Base-by-base conservation (phyloP, 2,888 invertebrate species). In the Conus canariensis region DNA sequence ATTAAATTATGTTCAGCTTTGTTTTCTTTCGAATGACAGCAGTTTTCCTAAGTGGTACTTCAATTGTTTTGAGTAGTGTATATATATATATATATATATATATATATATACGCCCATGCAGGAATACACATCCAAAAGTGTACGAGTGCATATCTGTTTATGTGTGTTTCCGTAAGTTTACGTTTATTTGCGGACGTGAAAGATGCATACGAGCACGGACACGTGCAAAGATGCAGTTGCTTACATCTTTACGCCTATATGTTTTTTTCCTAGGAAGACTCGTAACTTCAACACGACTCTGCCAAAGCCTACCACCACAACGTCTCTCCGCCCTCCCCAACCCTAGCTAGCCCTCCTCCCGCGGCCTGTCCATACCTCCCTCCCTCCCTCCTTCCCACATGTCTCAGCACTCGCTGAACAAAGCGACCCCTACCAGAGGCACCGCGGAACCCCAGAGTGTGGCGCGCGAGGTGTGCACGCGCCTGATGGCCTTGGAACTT, bases 401-500 rank as follows among this genome's bases (percentile, higher is more conserved):
- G 74, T 87, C 70, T 70, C 22, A 45, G 9, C n/a, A 3, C 70
- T 87, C 87, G 2, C 87, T 87, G 25, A 25, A 87, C 56, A 22
- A 59, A 8, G n/a, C 9, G 8, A 87, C 70, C 87, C 74, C 67
- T 12, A 5, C 25, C 25, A 16, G 10, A 56, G 87, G 56, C 74
- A 87, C 4, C 70, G 87, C 70, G 87, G 87, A 70, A 74, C 87
- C 70, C 19, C 82, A 25, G 67, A 30, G 87, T 58, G n/a, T n/a
- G n/a, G 64, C 56, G 30, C 59, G 87, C 30, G 77, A 74, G 60
- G 87, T 77, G 22, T 92, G 88, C 58, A 90, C 80, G 59, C 87
- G 64, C 45, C 87, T 91, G 16, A 87, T 92, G 90, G 85, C 82
- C 74, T 77, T 86, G 77, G 93, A 94, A 85, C 30, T 92, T 6